Percentiles rank a stretch among this genome's conserved stretches.
Evolutionary conservation across 2,113 vertebrate genomes (phyloP).

Genomic region (Silurus glanis): DNA sequence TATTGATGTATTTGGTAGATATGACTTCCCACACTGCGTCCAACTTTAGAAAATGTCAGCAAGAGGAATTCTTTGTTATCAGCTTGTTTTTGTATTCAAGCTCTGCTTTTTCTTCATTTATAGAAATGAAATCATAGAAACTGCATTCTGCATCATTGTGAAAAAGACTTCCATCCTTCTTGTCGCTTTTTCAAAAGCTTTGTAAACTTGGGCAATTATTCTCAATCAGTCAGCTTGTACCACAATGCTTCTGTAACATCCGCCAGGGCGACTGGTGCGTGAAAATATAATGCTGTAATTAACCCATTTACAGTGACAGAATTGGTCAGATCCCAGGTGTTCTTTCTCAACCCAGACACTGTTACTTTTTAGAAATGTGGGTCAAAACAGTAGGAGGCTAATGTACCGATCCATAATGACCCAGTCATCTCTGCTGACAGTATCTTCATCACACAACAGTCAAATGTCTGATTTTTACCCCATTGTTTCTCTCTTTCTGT

Average conservation of each 20-base stretch:
- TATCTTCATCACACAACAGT: slow-evolving; percentile 5
- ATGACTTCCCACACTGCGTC: slow-evolving; percentile 58
- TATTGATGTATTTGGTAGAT: slow-evolving; percentile 57
- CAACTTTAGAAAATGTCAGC: slow-evolving; percentile 37
- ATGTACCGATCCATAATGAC: not conserved
- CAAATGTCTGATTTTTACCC: not conserved
- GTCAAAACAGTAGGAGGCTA: slow-evolving; percentile 21
- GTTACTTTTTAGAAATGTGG: not conserved
- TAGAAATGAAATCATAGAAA: not conserved
- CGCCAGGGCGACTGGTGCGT: slow-evolving; percentile 2
- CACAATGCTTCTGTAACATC: slow-evolving; percentile 16
- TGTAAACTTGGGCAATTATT: slow-evolving; percentile 43
- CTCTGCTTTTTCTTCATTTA: not conserved
- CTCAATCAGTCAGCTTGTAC: slow-evolving; percentile 42
- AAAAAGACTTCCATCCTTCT: slow-evolving; percentile 23
- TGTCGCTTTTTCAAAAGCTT: slow-evolving; percentile 30
- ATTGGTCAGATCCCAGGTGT: slow-evolving; percentile 27
- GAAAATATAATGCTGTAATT: slow-evolving; percentile 46
- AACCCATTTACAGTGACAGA: slow-evolving; percentile 42
- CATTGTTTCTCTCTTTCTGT: slow-evolving; percentile 7
- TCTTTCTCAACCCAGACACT: slow-evolving; percentile 17
- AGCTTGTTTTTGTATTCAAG: slow-evolving; percentile 7
- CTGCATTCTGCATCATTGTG: slow-evolving; percentile 4
- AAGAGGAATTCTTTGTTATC: slow-evolving; percentile 30
- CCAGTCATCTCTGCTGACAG: slow-evolving; percentile 1